Percentiles rank a stretch among this genome's conserved stretches.
Evolutionary conservation across 2,888 invertebrate genomes (phyloP).

Genomic region (Bellardia bayeri): DNA sequence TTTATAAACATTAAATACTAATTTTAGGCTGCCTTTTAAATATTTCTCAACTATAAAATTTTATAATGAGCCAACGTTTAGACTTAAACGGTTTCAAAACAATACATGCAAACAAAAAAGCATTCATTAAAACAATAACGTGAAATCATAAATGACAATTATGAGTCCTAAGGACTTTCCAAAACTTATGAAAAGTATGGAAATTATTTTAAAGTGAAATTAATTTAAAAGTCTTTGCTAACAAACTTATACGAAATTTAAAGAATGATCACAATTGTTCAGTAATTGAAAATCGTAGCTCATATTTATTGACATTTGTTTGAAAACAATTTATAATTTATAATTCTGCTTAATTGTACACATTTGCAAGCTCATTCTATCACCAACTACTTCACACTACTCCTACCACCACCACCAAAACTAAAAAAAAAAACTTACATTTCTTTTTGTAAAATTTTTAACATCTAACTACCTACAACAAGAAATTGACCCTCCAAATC

Average conservation of each 20-base stretch:
- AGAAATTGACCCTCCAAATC: conserved; percentile 73
- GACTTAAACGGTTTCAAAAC: conserved; percentile 50
- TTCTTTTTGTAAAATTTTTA: conserved; percentile 64
- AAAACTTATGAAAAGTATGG: too few species aligned
- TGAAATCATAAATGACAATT: too few species aligned
- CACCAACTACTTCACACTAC: conserved; percentile 12
- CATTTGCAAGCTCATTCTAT: conserved; percentile 21
- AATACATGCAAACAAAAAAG: not conserved
- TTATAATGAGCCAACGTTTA: conserved; percentile 24
- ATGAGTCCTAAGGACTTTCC: too few species aligned
- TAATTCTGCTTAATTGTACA: conserved; percentile 35
- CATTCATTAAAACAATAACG: not conserved
- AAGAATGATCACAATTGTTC: not conserved
- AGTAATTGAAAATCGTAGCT: not conserved
- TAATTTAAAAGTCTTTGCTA: too few species aligned
- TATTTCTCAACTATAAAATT: not conserved
- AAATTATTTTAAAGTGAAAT: too few species aligned
- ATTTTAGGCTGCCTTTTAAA: conserved; percentile 8
- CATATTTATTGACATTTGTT: not conserved
- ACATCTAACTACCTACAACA: conserved; percentile 73
- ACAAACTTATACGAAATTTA: too few species aligned
- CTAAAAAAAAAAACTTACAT: conserved; percentile 38
- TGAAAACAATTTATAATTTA: not conserved
- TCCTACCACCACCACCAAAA: conserved; percentile 31
- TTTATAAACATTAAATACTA: conserved; percentile 1